Evolutionary conservation across 2,113 vertebrate genomes (phyloP).

Genomic region (Tauraco erythrolophus): DNA sequence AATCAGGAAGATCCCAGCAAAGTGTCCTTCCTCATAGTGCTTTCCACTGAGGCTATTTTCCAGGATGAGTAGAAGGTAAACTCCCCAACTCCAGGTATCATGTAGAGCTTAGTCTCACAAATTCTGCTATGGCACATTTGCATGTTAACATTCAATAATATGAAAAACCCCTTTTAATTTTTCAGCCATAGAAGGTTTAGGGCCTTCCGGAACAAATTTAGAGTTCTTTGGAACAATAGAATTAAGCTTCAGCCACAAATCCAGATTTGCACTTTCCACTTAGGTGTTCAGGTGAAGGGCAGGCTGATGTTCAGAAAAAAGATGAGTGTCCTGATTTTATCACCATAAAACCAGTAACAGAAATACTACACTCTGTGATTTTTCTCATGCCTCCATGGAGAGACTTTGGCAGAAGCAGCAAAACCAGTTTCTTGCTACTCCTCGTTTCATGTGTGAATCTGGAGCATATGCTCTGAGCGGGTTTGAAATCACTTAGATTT

Average conservation of each 20-base stretch:
- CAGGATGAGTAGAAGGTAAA: not conserved
- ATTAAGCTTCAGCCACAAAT: not conserved
- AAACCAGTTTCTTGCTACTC: not conserved
- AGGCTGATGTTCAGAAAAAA: not conserved
- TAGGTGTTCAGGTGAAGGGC: not conserved
- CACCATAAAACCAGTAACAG: not conserved
- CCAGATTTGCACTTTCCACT: not conserved
- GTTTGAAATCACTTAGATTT: not conserved
- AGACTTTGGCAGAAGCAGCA: not conserved
- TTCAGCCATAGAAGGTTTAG: not conserved
- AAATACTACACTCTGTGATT: not conserved
- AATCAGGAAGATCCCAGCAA: not conserved
- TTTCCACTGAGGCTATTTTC: not conserved
- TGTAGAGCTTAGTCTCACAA: not conserved
- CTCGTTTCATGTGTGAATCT: not conserved
- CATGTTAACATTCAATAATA: not conserved
- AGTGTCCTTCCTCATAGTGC: not conserved
- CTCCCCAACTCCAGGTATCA: not conserved
- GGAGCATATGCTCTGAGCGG: not conserved
- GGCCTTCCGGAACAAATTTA: not conserved
- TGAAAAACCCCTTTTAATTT: not conserved
- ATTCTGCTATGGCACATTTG: not conserved
- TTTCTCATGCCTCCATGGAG: not conserved
- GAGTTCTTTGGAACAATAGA: not conserved
- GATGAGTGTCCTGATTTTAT: not conserved